These are phyloP conservation scores for Atethmia centrago DNA, from an alignment of 2,888 invertebrate species.

Conservation along the genomic window DNA sequence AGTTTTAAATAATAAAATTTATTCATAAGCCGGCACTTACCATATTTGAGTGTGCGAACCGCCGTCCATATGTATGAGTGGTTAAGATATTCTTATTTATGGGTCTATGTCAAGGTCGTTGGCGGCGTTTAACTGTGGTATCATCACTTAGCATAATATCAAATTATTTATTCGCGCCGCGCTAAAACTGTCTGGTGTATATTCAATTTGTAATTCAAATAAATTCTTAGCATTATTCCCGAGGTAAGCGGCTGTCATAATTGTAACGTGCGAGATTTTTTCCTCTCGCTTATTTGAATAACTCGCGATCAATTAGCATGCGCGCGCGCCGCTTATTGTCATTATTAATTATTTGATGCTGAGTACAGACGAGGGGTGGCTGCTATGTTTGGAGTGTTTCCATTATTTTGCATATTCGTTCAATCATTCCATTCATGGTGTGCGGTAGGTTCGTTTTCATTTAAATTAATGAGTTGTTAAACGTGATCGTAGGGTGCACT, in stretches of 20 bases:
- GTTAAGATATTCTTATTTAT: slow-evolving; percentile 90
- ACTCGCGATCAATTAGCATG: slow-evolving; percentile 73
- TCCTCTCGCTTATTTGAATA: slow-evolving; percentile 74
- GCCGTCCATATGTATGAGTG: slow-evolving; percentile 90
- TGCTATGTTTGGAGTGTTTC: slow-evolving; percentile 70
- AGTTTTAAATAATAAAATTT: slow-evolving; percentile 91
- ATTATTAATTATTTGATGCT: slow-evolving; percentile 63
- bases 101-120: slow-evolving; percentile 89
- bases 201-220: slow-evolving; percentile 90
- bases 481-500: slow-evolving; percentile 49
- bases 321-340: slow-evolving; percentile 68
- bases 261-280: slow-evolving; percentile 85
- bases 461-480: slow-evolving; percentile 69
- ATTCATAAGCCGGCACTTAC: slow-evolving; percentile 90
- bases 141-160: slow-evolving; percentile 90
- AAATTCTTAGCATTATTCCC: slow-evolving; percentile 84
- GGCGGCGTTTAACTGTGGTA: slow-evolving; percentile 82
- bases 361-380: slow-evolving; percentile 57
- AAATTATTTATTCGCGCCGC: slow-evolving; percentile 89
- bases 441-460: slow-evolving; percentile 79
- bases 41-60: slow-evolving; percentile 89
- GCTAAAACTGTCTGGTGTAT: slow-evolving; percentile 87
- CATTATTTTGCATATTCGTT: slow-evolving; percentile 78
- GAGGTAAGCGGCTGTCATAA: slow-evolving; percentile 79
- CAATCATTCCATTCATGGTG: slow-evolving; percentile 68